Base-by-base conservation (phyloP, 1,140 invertebrate species). In the Cydia strobilella region DNA sequence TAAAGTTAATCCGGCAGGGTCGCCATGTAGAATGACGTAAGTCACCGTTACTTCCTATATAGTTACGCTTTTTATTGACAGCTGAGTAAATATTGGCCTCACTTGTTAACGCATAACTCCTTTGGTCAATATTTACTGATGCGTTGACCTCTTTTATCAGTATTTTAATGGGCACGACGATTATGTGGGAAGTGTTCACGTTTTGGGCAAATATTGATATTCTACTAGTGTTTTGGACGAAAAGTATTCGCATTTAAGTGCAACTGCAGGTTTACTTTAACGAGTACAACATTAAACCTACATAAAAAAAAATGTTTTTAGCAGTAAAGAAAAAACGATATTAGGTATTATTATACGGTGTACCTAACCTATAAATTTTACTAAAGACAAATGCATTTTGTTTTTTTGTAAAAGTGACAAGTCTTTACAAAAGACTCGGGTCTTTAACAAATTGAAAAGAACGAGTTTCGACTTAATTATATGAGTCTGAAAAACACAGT, bases 91-190 rank as follows among this genome's bases (percentile, higher is more conserved):
- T 59, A 59, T 59, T 59, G 20, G 20, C 54, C 7, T 23, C 1
- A 59, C 54, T 23, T 59, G 54, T 59, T 59, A 59, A 59, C 54
- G 54, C 54, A 59, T 59, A 59, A 59, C 54, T 59, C 54, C 54
- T 59, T 59, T 7, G 20, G 54, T 59, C 54, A 59, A 59, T 59
- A 59, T 59, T 59, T 59, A 59, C n/a, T 59, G 20, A 59, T 59
- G 18, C 18, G 54, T 59, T 59, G 54, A 59, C 54, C 54, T 59
- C 54, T 59, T 59, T 59, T 59, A 59, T 59, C 54, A 59, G 54
- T 59, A 23, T 59, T 59, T 59, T 59, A 59, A 59, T 59, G 54
- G 1, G 54, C 20, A 12, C 3, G 54, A 59, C 18, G 18, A 23
- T 59, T 59, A 7, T 59, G 54, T 59, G 54, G 54, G 18, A 23